A percentile compares a stretch with the other conserved stretches of the same genome.
Conservation (phyloP, 1,140 invertebrate genomes). For the Dreissena rostriformis region DNA sequence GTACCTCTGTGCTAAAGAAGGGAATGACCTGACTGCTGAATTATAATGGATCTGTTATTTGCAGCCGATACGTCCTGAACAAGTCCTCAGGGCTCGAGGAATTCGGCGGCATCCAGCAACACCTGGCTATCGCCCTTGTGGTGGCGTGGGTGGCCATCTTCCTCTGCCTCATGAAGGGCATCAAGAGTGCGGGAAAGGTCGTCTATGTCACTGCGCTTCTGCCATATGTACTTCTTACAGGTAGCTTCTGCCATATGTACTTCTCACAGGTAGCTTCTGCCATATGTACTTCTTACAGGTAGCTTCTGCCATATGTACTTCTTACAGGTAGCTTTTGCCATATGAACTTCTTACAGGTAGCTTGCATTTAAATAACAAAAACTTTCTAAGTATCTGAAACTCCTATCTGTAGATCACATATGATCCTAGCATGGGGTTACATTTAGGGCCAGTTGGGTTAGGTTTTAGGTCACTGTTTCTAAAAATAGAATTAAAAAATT, state of each 20-base stretch:
- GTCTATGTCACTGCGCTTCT: slow-evolving; percentile 82
- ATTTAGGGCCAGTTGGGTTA: too few species aligned
- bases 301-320: too few species aligned
- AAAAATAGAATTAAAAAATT: too few species aligned
- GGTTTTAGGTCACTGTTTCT: too few species aligned
- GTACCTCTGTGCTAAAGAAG: too few species aligned
- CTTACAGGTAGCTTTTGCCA: slow-evolving; percentile 80
- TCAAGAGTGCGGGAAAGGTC: slow-evolving; percentile 96
- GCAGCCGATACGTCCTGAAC: slow-evolving; percentile 66
- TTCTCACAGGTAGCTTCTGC: too few species aligned
- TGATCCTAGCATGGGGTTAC: too few species aligned
- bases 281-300: slow-evolving; percentile 77
- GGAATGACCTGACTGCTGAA: too few species aligned
- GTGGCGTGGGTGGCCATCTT: slow-evolving; percentile 97
- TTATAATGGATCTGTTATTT: slow-evolving; percentile 8
- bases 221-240: slow-evolving; percentile 78
- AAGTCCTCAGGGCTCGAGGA: slow-evolving; percentile 88
- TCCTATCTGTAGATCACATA: too few species aligned
- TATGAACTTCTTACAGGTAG: slow-evolving; percentile 75
- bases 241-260: too few species aligned
- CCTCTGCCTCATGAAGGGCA: slow-evolving; percentile 98
- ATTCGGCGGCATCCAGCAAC: slow-evolving; percentile 94
- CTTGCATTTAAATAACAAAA: too few species aligned
- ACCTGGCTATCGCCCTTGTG: slow-evolving; percentile 92
- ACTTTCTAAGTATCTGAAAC: too few species aligned